Conservation (phyloP, 2,797 vertebrate genomes). For the Danio jaintianensis region DNA sequence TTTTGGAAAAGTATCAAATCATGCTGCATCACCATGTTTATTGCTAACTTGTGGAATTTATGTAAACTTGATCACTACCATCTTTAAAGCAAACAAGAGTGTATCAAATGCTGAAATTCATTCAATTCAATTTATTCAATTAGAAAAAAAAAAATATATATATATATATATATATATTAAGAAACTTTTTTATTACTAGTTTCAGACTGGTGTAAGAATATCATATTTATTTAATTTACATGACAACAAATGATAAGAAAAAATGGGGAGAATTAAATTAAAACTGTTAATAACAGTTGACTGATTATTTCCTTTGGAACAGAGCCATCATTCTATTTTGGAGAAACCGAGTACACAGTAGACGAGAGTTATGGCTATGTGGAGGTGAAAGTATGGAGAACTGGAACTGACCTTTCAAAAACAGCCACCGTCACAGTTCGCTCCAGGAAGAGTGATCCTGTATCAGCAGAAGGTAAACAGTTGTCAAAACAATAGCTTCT, state of each 20-base stretch:
- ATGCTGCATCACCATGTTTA: neutral
- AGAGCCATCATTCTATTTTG: constrained; percentile 87
- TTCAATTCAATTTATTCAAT: neutral
- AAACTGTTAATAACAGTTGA: neutral
- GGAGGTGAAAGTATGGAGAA: constrained; percentile 86
- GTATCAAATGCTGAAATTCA: neutral
- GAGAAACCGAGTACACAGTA: constrained; percentile 78
- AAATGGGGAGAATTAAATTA: neutral
- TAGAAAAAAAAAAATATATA: too few relatives aligned
- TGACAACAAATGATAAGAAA: neutral
- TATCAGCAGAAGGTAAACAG: constrained; percentile 84
- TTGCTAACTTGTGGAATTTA: neutral
- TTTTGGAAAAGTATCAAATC: neutral
- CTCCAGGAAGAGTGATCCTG: constrained; percentile 84
- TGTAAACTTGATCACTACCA: neutral
- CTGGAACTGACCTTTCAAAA: constrained; percentile 87
- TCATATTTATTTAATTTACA: too few relatives aligned
- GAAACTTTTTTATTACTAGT: neutral
- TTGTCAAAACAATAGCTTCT: neutral
- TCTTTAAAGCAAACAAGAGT: neutral
- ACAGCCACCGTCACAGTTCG: constrained; percentile 80
- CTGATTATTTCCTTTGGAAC: constrained; percentile 31
- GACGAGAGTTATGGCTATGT: constrained; percentile 84
- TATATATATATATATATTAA: too few relatives aligned
- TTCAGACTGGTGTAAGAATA: neutral